Conservation (phyloP, 2,888 invertebrate species). For the Tenthredo scrophulariae region DNA sequence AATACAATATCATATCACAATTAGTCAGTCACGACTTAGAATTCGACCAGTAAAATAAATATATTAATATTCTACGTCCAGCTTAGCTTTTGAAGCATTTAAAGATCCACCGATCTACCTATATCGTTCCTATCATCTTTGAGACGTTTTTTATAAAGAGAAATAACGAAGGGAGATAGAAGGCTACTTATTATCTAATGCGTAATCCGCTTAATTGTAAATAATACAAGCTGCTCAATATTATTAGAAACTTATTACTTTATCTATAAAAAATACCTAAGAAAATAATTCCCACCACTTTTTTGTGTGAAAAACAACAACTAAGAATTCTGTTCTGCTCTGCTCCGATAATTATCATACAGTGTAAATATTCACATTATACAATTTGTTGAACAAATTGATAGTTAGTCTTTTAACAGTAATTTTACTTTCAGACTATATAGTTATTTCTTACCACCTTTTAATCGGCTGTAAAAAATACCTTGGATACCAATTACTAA, state of each 20-base stretch:
- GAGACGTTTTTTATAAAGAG: not conserved
- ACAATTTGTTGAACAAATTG: conserved; percentile 53
- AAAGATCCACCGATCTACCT: not conserved
- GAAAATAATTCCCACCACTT: not conserved
- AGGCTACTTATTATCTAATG: not conserved
- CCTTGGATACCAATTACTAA: not conserved
- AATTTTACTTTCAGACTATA: not conserved
- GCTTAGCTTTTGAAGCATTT: not conserved
- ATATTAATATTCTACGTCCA: not conserved
- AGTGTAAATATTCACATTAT: not conserved
- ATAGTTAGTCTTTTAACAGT: not conserved
- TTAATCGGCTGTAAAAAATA: not conserved
- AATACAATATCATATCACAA: conserved; percentile 45
- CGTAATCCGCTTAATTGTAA: not conserved
- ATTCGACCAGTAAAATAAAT: not conserved
- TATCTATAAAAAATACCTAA: not conserved
- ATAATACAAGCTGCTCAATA: conserved; percentile 15
- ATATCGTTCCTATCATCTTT: not conserved
- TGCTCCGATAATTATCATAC: not conserved
- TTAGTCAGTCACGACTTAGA: conserved; percentile 3
- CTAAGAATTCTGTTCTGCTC: not conserved
- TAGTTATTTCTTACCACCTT: not conserved
- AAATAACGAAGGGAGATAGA: not conserved
- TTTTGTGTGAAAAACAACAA: not conserved
- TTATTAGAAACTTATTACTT: not conserved